A percentile compares a stretch with the other conserved stretches of the same genome.
Conservation (phyloP, 2,113 vertebrate species). For the Siniperca chuatsi region DNA sequence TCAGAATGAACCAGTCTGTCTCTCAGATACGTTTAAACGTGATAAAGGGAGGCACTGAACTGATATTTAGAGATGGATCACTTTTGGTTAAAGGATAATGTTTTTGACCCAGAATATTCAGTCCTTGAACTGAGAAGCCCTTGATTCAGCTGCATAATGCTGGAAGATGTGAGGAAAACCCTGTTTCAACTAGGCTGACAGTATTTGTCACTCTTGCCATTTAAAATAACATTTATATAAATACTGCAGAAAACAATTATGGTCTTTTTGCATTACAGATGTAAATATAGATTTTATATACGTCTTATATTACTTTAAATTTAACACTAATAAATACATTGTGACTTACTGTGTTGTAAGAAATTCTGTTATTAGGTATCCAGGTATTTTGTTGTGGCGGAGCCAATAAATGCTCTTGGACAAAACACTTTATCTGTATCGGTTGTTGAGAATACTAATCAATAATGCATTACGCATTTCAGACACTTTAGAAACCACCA, state of each 20-base stretch:
- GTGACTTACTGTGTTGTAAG: neutral
- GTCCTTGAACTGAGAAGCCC: neutral
- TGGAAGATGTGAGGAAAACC: too few relatives aligned
- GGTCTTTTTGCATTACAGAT: neutral
- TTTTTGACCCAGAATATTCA: neutral
- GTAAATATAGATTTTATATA: neutral
- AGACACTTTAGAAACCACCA: slow-evolving; percentile 6
- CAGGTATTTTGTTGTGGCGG: neutral
- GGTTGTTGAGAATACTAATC: slow-evolving; percentile 23
- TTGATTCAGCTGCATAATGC: neutral
- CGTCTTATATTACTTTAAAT: neutral
- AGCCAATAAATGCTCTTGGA: neutral
- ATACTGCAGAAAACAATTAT: neutral
- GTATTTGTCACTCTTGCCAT: neutral
- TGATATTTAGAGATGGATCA: neutral
- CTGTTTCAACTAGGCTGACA: neutral
- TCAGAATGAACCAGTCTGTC: neutral
- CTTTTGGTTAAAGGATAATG: neutral
- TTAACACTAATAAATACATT: neutral
- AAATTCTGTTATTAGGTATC: slow-evolving; percentile 4
- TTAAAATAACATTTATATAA: slow-evolving; percentile 4
- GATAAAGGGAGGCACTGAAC: neutral
- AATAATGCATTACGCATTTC: slow-evolving; percentile 48
- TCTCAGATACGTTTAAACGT: neutral
- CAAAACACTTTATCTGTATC: slow-evolving; percentile 24